A percentile compares a stretch with the other conserved stretches of the same genome.
Conservation (phyloP, 2,888 invertebrate genomes). For the Cryptocephalus primarius region DNA sequence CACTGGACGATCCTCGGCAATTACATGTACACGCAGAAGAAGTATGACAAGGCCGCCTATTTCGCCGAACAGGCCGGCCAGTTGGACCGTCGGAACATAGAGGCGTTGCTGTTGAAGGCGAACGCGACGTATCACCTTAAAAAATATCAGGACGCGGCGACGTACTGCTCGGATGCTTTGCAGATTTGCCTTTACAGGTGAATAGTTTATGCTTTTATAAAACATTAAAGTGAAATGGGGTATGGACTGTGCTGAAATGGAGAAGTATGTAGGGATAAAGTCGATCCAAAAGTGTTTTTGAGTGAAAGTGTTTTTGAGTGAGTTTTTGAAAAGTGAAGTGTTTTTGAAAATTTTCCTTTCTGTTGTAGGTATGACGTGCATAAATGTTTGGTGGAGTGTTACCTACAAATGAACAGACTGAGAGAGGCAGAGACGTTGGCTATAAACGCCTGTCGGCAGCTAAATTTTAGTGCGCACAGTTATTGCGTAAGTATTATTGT, state of each 20-base stretch:
- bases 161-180: constrained; percentile 56
- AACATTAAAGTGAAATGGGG: background rate
- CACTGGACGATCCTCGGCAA: constrained; percentile 72
- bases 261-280: too few relatives aligned
- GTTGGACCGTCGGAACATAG: constrained; percentile 47
- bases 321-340: too few relatives aligned
- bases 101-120: constrained; percentile 66
- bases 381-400: constrained; percentile 67
- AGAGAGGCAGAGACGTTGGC: constrained; percentile 66
- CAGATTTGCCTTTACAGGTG: constrained; percentile 43
- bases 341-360: too few relatives aligned
- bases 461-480: constrained; percentile 61
- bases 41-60: constrained; percentile 56
- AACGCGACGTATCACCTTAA: constrained; percentile 53
- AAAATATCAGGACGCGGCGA: constrained; percentile 53
- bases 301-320: too few relatives aligned
- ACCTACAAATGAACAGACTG: constrained; percentile 53
- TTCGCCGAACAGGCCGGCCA: constrained; percentile 63
- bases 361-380: constrained; percentile 61
- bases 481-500: constrained; percentile 48
- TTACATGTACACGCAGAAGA: constrained; percentile 50
- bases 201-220: background rate
- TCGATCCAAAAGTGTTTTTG: too few relatives aligned
- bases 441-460: constrained; percentile 56
- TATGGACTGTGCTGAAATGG: too few relatives aligned